Base-by-base conservation (phyloP, 1,140 invertebrate species). In the Drosophila baimaii region DNA sequence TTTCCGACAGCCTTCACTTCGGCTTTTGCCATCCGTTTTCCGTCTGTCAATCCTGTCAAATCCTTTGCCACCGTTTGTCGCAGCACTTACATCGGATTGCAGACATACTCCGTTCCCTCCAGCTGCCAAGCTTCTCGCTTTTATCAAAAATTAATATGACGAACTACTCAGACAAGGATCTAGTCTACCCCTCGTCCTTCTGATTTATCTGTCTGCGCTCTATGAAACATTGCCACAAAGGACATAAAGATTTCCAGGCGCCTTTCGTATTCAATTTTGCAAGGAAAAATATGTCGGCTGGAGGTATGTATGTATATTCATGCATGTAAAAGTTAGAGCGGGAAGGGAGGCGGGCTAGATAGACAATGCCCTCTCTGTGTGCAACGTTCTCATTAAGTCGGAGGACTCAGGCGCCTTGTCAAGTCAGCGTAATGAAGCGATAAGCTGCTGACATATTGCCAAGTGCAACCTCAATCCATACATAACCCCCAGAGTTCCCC, bases 391-490 rank as follows among this genome's bases (percentile, higher is more conserved):
- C 80, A 83, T 82, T 82, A 82, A 82, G 79, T 75, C 75, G 44
- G 27, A 70, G 52, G 65, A 64, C 59, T 64, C 56, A 46, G 68
- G 56, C 57, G 68, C 76, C 77, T 59, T 79, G 77, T 79, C 77
- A 79, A 79, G 75, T 63, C 64, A 74, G 80, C 80, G 80, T 83
- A 83, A 83, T 83, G 80, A 83, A 83, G 80, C 80, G 80, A 83
- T 83, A 83, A 83, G 80, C 80, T 79, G 79, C 79, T 79, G 79
- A 82, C 79, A 82, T 82, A 82, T 82, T 82, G 80, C 80, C 79
- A 82, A 78, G 75, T 63, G 70, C 80, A 83, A 83, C 80, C 80
- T 83, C 80, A 83, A 83, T 83, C 74, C 64, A 77, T 77, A 61
- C 37, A 52, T 66, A 52, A n/a, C 10, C 41, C 29, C 10, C 43